A percentile compares a stretch with the other conserved stretches of the same genome.
Conservation (phyloP, 2,113 vertebrate genomes). For the Dendrocopos noguchii region DNA sequence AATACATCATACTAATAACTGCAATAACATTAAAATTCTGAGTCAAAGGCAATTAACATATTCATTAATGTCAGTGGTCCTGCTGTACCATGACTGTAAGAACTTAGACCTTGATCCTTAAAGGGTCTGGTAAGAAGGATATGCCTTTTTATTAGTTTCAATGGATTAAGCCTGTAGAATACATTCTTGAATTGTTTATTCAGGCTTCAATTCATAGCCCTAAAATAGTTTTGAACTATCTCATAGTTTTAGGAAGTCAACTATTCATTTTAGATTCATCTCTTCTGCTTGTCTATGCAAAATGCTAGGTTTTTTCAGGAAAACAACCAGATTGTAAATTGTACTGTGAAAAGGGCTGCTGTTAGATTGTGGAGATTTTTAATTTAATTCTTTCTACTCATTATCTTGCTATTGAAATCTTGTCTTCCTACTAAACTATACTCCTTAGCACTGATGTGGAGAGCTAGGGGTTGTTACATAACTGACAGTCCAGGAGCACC, state of each 20-base stretch:
- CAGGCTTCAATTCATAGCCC: not conserved
- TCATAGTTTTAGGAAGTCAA: not conserved
- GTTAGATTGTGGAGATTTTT: not conserved
- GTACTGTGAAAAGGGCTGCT: not conserved
- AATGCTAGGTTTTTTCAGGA: fast-evolving
- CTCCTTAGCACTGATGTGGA: not conserved
- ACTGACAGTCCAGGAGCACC: not conserved
- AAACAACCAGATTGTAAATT: not conserved
- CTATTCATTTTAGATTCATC: not conserved
- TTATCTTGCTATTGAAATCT: not conserved
- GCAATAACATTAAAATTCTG: not conserved
- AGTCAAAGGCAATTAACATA: not conserved
- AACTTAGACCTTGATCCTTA: not conserved
- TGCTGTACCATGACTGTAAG: not conserved
- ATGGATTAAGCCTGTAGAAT: not conserved
- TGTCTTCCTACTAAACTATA: not conserved
- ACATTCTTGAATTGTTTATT: not conserved
- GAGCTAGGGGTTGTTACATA: not conserved
- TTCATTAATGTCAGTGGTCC: not conserved
- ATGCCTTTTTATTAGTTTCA: not conserved
- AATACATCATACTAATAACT: not conserved
- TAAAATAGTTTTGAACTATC: not conserved
- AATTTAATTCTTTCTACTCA: not conserved
- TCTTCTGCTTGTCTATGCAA: not conserved
- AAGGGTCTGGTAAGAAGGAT: not conserved